Evolutionary conservation across 2,113 vertebrate genomes (phyloP).

Genomic region (Parotia lawesii): DNA sequence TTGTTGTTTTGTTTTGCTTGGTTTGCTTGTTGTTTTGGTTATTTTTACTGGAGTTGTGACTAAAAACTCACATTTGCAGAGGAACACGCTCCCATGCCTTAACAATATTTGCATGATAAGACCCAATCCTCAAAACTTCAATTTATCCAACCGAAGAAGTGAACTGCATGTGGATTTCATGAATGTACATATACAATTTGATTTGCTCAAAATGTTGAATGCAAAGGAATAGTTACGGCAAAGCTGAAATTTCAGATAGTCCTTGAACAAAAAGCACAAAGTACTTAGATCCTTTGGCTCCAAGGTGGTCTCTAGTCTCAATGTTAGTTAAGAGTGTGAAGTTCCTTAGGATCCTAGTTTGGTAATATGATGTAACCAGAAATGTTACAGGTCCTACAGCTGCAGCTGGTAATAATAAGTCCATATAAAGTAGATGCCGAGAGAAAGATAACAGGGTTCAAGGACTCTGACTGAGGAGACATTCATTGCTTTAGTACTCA

Average conservation of each 20-base stretch:
- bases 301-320: background rate
- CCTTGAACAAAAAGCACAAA: background rate
- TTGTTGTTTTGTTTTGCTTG: background rate
- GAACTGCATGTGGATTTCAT: background rate
- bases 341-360: background rate
- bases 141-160: background rate
- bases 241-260: background rate
- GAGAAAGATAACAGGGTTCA: constrained; percentile 16
- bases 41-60: background rate
- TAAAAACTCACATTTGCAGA: background rate
- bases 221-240: background rate
- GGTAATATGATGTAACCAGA: background rate
- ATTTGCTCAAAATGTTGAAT: background rate
- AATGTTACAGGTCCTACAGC: background rate
- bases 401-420: background rate
- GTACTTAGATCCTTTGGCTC: background rate
- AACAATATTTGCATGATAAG: background rate
- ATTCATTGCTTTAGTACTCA: background rate
- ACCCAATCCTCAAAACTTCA: background rate
- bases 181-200: no score
- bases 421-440: background rate
- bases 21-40: background rate
- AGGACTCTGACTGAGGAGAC: background rate
- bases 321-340: background rate
- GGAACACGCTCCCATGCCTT: background rate